Evolutionary conservation across 2,888 invertebrate genomes (phyloP), one percentile per base, ranked within the genome.

Genomic region (Sisyra terminalis): DNA sequence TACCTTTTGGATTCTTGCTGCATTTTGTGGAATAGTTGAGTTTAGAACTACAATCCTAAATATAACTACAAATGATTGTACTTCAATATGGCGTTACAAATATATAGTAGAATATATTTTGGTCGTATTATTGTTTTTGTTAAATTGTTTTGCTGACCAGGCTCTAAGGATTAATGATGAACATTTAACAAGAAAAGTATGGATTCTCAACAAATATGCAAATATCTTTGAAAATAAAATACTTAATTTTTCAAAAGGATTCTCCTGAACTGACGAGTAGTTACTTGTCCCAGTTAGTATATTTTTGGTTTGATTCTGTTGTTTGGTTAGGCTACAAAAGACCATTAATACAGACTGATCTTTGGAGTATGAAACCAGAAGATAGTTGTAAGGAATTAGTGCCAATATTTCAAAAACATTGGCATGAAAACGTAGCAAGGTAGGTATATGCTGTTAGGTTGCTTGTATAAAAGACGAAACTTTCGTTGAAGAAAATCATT

Each of bases 311-410:
- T 61, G 88, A 90, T 61, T 58, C 72, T 0, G 65, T 93, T 56
- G 83, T 89, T 2, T 75, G 85, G 66, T 75, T 73, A 48, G 94
- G 93, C 15, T 94, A 85, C 64, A 75, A 75, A 45, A 77, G 81
- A 50, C 84, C 89, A 10, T 63, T 97, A 46, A 84, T 79, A 48
- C 73, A 76, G 46, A 67, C 71, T 38, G 92, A 97, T 61, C 65
- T 97, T 10, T 97, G 94, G 93, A 76, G 83, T 35, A 71, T 97
- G 58, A 87, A 90, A 54, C 76, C 80, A 3, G 76, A 78, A 81
- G 88, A 61, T 67, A 97, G 52, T 70, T 93, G 89, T 89, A 66
- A 75, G 57, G 24, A 24, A 24, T 7, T 24, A 5, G 24, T 24
- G 7, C 24, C 24, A 24, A 5, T 24, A 24, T 24, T 24, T 24